Conservation (phyloP, 2,797 vertebrate species). For the Calcarius lapponicus region DNA sequence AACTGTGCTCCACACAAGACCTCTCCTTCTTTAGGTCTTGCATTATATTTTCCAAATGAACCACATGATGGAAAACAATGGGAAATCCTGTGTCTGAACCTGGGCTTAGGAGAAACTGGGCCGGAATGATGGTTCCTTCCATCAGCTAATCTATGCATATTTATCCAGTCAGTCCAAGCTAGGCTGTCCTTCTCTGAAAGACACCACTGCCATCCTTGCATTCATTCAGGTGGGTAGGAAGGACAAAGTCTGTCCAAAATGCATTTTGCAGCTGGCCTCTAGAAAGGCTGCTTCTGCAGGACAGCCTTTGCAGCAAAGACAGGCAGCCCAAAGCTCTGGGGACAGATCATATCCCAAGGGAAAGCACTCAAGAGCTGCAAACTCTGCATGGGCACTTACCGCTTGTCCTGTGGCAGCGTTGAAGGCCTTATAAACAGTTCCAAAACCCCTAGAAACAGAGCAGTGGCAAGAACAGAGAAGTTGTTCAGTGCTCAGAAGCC, state of each 20-base stretch:
- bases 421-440: not conserved
- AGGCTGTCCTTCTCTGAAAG: too few species aligned
- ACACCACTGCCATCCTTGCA: not conserved
- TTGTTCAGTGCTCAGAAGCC: not conserved
- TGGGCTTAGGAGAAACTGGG: not conserved
- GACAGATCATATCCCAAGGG: too few species aligned
- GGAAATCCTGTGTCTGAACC: not conserved
- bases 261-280: not conserved
- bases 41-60: too few species aligned
- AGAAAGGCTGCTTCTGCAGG: too few species aligned
- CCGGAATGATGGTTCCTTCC: rapidly evolving
- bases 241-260: too few species aligned
- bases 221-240: not conserved
- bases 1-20: not conserved
- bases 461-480: not conserved
- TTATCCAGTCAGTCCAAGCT: not conserved
- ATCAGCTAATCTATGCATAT: too few species aligned
- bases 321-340: not conserved
- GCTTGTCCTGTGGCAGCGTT: not conserved
- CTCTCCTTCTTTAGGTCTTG: too few species aligned
- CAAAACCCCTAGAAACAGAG: not conserved
- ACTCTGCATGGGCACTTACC: not conserved
- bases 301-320: not conserved
- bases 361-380: not conserved
- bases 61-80: rapidly evolving